Evolutionary conservation across 2,888 invertebrate species (phyloP).

Genomic region (Proisotoma minuta): DNA sequence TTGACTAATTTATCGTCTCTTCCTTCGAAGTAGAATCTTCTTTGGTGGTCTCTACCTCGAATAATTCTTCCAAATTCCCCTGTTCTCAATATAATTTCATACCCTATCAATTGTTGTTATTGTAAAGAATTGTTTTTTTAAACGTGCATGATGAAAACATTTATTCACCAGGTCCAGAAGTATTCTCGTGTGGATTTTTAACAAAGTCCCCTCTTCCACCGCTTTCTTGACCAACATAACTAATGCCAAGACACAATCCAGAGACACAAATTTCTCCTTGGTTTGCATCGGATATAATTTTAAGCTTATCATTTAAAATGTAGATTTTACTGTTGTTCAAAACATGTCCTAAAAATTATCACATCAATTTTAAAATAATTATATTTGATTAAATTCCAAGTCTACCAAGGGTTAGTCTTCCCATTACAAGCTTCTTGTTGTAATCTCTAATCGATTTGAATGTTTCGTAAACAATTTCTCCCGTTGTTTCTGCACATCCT

Average conservation of each 20-base stretch:
- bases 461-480: conserved; percentile 76
- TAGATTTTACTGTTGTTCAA: conserved; percentile 76
- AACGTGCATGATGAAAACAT: no score
- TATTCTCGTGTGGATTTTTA: conserved; percentile 16
- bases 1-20: conserved; percentile 16
- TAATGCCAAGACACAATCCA: conserved; percentile 72
- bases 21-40: conserved; percentile 22
- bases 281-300: conserved; percentile 66
- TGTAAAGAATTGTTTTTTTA: no score
- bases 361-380: conserved; percentile 21
- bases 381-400: neutral
- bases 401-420: conserved; percentile 75
- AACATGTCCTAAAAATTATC: conserved; percentile 61
- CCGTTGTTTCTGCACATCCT: conserved; percentile 88
- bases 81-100: conserved; percentile 26
- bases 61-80: conserved; percentile 37
- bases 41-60: conserved; percentile 25
- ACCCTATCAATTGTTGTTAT: conserved; percentile 26
- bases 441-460: conserved; percentile 55
- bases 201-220: neutral
- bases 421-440: conserved; percentile 57
- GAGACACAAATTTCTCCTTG: conserved; percentile 78
- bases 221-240: conserved; percentile 60
- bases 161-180: no score
- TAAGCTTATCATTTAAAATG: conserved; percentile 65